phyloP scores from a whole-genome alignment of 2,113 vertebrate genomes.

The Camarhynchus parvulus region DNA sequence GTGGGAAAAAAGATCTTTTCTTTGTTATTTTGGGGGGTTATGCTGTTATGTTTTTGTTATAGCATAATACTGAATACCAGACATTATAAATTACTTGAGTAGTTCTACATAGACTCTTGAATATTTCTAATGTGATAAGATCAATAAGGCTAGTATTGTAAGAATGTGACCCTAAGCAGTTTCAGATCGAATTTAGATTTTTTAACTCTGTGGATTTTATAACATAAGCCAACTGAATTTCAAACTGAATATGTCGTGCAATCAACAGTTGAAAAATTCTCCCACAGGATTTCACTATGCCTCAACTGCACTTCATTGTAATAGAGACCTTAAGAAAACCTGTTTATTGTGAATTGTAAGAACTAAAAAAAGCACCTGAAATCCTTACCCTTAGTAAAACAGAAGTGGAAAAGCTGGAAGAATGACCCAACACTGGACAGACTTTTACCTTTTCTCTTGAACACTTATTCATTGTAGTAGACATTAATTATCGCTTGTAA shows the following conservation, averaged over 20 bases:
- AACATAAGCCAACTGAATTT: not conserved
- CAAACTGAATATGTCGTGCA: not conserved
- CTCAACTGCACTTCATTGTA: not conserved
- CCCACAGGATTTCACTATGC: not conserved
- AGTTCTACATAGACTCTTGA: not conserved
- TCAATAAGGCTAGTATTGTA: not conserved
- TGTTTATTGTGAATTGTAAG: not conserved
- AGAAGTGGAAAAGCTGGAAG: not conserved
- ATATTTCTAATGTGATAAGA: not conserved
- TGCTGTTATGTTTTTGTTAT: not conserved
- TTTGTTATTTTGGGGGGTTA: not conserved
- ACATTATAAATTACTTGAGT: not conserved
- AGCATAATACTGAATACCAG: not conserved
- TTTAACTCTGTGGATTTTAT: not conserved
- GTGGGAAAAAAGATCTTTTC: not conserved
- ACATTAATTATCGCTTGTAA: conserved; percentile 15
- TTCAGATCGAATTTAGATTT: not conserved
- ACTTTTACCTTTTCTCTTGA: not conserved
- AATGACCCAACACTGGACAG: not conserved
- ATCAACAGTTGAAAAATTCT: not conserved
- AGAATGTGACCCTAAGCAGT: not conserved
- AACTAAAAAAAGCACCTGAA: not conserved
- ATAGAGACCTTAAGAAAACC: not conserved
- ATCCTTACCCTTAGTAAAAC: not conserved
- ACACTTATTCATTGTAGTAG: not conserved